Evolutionary conservation across 2,888 invertebrate species (phyloP), one percentile per base, ranked within the genome.

Genomic region (Notocelia uddmanniana): DNA sequence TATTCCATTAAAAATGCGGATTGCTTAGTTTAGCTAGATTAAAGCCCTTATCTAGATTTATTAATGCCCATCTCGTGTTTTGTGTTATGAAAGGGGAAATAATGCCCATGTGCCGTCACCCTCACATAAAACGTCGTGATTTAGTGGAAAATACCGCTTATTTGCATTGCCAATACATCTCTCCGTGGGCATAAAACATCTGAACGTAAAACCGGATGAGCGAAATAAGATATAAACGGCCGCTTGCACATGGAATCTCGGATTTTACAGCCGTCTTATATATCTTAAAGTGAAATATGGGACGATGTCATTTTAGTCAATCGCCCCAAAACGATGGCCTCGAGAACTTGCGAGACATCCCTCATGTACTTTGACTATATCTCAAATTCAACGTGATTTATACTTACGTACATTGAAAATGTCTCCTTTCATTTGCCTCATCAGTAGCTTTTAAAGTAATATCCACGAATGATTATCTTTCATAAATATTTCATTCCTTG

Each of bases 141-240:
- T 90, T 89, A 89, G 82, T 83, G 76, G 83, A 85, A 85, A 86
- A 89, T 87, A 86, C 83, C 80, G 85, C 88, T 87, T 88, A 91
- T 91, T 91, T 89, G 89, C 88, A 90, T 87, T 82, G 80, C 81
- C 87, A 83, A 89, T 87, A 89, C 85, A 85, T 89, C 84, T 85
- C 78, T 80, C 79, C 79, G 79, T 81, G 79, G 78, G 78, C 83
- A 83, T 87, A 87, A 89, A 89, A 86, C 85, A 85, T 81, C 84
- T 78, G 83, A 83, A 85, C 86, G 83, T 87, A 88, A 89, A 89
- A 86, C 82, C 80, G 82, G 87, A 87, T 85, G 86, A 87, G 85
- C 85, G 86, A 87, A 87, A 88, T 87, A 89, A 87, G 85, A 89
- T 88, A 87, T 89, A 85, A 87, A 88, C 85, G 85, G 85, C 78